These are phyloP conservation scores for Sycobia sp. DNA, from an alignment of 1,140 invertebrate species.

Conservation along the genomic window DNA sequence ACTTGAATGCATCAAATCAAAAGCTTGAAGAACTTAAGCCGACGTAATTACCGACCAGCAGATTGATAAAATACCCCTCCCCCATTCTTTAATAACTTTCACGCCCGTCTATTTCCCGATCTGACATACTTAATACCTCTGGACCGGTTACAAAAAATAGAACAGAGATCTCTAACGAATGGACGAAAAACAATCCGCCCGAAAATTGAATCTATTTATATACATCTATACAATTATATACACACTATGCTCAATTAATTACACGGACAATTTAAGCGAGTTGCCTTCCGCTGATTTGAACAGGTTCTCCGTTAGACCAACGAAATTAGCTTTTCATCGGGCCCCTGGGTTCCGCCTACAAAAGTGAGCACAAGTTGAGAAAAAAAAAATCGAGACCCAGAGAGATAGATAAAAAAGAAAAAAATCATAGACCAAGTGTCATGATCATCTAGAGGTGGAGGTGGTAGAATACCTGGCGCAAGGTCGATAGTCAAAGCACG, in stretches of 20 bases:
- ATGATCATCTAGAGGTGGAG: not conserved
- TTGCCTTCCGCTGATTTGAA: too few relatives aligned
- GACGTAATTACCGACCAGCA: too few relatives aligned
- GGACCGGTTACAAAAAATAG: too few relatives aligned
- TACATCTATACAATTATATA: too few relatives aligned
- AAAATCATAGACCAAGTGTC: not conserved
- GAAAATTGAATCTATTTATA: slow-evolving; percentile 34
- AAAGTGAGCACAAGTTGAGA: too few relatives aligned
- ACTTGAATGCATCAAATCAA: not conserved
- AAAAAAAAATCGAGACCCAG: too few relatives aligned
- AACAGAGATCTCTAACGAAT: too few relatives aligned
- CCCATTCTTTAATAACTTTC: too few relatives aligned
- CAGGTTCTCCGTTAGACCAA: not conserved
- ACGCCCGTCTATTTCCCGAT: slow-evolving; percentile 1
- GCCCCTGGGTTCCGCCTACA: too few relatives aligned
- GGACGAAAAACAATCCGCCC: slow-evolving; percentile 4
- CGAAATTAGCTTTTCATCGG: slow-evolving; percentile 23
- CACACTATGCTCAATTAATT: slow-evolving; percentile 19
- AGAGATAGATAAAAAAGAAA: not conserved
- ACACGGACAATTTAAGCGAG: slow-evolving; percentile 19
- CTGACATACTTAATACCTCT: slow-evolving; percentile 3
- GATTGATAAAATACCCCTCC: too few relatives aligned
- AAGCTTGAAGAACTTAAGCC: not conserved
- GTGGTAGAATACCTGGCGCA: not conserved
- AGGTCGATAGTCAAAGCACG: slow-evolving; percentile 3